A percentile compares a stretch with the other conserved stretches of the same genome.
Evolutionary conservation across 2,797 vertebrate species (phyloP).

Genomic region (Xerus rutilus): DNA sequence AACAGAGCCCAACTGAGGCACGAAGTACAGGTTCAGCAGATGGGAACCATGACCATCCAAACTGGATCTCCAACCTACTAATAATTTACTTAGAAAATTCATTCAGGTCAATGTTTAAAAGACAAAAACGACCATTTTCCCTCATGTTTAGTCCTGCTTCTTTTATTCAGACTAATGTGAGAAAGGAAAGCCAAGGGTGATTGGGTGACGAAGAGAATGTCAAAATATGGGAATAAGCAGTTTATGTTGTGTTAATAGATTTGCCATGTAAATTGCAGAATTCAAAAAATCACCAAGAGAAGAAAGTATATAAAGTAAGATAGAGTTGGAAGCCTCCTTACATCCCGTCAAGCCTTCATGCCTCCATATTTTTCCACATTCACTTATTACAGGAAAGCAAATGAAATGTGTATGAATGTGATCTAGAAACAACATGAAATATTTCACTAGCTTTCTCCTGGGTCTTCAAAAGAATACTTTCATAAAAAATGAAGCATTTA

Average conservation of each 20-base stretch:
- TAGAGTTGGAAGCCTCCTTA: background rate
- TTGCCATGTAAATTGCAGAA: background rate
- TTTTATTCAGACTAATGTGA: background rate
- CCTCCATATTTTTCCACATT: background rate
- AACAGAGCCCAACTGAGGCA: background rate
- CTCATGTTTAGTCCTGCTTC: background rate
- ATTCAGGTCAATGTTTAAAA: background rate
- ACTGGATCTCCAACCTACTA: background rate
- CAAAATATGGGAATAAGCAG: background rate
- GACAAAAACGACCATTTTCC: background rate
- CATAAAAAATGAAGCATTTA: slow-evolving; percentile 34
- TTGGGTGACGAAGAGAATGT: background rate
- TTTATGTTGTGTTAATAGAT: background rate
- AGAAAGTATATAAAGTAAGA: background rate
- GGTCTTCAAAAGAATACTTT: background rate
- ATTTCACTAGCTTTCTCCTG: background rate
- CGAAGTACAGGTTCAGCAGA: background rate
- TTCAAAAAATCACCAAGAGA: slow-evolving; percentile 24
- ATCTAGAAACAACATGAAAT: background rate
- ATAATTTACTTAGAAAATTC: slow-evolving; percentile 28
- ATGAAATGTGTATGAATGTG: background rate
- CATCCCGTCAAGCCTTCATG: background rate
- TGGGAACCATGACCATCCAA: background rate
- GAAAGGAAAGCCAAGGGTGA: background rate
- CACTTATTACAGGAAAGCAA: slow-evolving; percentile 31